phyloP scores from a whole-genome alignment of 2,797 vertebrate species.

The Triplophysa bombifrons region DNA sequence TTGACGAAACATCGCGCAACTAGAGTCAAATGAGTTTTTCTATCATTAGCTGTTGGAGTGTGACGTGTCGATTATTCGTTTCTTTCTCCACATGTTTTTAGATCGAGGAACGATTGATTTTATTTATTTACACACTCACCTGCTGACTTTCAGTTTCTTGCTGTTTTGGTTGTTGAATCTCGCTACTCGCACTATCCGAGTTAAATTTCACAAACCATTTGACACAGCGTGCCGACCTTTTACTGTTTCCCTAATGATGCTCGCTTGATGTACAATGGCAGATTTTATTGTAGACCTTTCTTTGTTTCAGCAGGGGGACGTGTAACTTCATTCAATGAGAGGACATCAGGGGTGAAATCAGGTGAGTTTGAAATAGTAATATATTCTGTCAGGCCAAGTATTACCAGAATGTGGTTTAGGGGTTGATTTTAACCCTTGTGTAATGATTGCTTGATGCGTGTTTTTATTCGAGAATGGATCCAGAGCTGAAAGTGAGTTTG shows the following conservation, averaged over 20 bases:
- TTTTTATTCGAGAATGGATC: background rate
- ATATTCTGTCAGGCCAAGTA: background rate
- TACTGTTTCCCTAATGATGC: background rate
- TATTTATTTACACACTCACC: background rate
- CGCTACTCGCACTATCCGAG: background rate
- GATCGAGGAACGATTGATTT: slow-evolving; percentile 52
- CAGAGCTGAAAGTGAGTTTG: background rate
- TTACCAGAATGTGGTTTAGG: background rate
- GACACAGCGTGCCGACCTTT: slow-evolving; percentile 3
- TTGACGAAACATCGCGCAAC: background rate
- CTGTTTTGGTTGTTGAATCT: background rate
- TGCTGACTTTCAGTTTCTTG: background rate
- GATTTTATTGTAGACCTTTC: slow-evolving; percentile 13
- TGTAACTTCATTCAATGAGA: background rate
- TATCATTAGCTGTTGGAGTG: slow-evolving; percentile 68
- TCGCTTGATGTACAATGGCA: background rate
- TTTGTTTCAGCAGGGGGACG: background rate
- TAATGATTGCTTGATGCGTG: background rate
- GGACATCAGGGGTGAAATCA: background rate
- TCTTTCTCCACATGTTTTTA: slow-evolving; percentile 64
- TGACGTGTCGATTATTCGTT: slow-evolving; percentile 74
- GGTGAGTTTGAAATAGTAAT: background rate
- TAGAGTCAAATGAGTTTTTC: slow-evolving; percentile 58
- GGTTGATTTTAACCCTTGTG: background rate
- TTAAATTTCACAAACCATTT: slow-evolving; percentile 33